A percentile compares a stretch with the other conserved stretches of the same genome.
These are phyloP conservation scores for Callocephalon fimbriatum DNA, from an alignment of 2,113 vertebrate genomes.

Conservation along the genomic window DNA sequence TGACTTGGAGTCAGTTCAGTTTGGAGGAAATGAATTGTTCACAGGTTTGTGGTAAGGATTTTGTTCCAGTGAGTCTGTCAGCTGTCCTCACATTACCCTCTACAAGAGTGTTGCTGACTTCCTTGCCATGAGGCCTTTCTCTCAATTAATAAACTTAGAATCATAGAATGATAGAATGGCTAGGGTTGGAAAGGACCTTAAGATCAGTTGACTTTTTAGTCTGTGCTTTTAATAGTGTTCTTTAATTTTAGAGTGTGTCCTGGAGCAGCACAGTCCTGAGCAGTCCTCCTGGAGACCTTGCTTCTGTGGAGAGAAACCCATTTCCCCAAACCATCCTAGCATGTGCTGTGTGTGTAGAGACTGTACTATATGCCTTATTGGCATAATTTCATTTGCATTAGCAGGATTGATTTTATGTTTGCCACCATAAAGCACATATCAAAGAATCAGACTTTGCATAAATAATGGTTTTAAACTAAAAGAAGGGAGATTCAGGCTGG, in stretches of 20 bases:
- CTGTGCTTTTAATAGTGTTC: neutral
- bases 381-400: neutral
- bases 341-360: neutral
- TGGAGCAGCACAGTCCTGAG: neutral
- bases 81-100: neutral
- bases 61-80: neutral
- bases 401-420: neutral
- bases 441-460: neutral
- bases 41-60: neutral
- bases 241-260: neutral
- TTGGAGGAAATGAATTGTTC: neutral
- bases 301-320: neutral
- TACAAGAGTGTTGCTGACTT: fast-evolving
- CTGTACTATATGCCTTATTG: neutral
- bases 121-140: neutral
- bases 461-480: neutral
- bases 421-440: neutral
- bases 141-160: neutral
- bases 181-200: neutral
- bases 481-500: neutral
- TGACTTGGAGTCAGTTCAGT: neutral
- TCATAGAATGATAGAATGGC: neutral
- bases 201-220: neutral
- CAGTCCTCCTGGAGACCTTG: neutral
- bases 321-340: neutral